Percentiles rank a stretch among this genome's conserved stretches.
Conservation (phyloP, 1,140 invertebrate genomes). For the Tribolium castaneum region DNA sequence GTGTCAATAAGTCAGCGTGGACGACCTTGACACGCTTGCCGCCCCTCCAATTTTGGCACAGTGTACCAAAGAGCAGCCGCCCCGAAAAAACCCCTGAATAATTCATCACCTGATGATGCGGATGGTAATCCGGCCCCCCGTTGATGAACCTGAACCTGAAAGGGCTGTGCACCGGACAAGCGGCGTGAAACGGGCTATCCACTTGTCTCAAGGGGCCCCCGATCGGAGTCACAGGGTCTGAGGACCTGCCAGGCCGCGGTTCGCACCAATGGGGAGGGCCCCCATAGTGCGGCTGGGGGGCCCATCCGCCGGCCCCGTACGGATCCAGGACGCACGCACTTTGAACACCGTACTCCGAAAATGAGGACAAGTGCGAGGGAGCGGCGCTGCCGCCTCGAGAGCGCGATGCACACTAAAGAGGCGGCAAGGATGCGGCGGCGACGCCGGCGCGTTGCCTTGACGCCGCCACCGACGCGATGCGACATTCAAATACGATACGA, state of each 20-base stretch:
- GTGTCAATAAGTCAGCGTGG: conserved; percentile 20
- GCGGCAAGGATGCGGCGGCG: conserved; percentile 2
- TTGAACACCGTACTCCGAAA: conserved; percentile 26
- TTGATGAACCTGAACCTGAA: conserved; percentile 72
- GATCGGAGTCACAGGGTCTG: conserved; percentile 61
- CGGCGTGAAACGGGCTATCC: conserved; percentile 62
- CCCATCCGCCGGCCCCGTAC: conserved; percentile 60
- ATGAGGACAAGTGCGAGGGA: neutral
- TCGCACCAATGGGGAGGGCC: conserved; percentile 60
- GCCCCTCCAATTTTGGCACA: neutral
- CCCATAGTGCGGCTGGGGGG: conserved; percentile 55
- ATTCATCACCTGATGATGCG: conserved; percentile 66
- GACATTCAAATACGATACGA: neutral
- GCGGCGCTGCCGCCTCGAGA: conserved; percentile 24
- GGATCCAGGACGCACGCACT: conserved; percentile 60
- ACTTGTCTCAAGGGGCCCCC: conserved; percentile 54
- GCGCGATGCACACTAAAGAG: conserved; percentile 2
- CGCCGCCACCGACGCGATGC: conserved; percentile 34
- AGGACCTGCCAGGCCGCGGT: conserved; percentile 59
- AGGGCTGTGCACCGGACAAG: conserved; percentile 74
- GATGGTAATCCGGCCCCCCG: conserved; percentile 65
- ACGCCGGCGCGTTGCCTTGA: conserved; percentile 24
- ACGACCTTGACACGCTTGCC: conserved; percentile 29
- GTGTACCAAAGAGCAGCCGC: neutral
- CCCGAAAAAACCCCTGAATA: conserved; percentile 1